phyloP scores from a whole-genome alignment of 2,113 vertebrate genomes.

The Leuciscus idus region DNA sequence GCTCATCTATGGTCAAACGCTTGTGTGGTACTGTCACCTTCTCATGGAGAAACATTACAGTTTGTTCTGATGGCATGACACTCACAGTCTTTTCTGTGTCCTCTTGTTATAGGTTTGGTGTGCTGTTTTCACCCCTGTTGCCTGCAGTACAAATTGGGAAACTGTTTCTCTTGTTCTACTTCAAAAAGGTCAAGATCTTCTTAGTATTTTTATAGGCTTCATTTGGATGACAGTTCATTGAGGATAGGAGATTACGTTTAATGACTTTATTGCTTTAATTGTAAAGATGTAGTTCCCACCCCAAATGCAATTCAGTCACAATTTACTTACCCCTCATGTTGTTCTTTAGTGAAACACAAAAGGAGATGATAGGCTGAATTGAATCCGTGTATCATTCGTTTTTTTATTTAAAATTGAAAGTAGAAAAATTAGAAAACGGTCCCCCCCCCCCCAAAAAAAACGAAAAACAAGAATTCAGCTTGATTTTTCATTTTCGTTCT shows the following conservation, averaged over 20 bases:
- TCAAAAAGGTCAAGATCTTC: slow-evolving; percentile 81
- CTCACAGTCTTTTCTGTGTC: neutral
- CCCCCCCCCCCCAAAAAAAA: too few species aligned
- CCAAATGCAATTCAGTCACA: neutral
- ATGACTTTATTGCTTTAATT: neutral
- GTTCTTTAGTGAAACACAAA: neutral
- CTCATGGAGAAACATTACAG: neutral
- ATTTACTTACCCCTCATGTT: neutral
- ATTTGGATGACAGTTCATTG: neutral
- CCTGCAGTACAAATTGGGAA: slow-evolving; percentile 82
- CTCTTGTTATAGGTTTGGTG: slow-evolving; percentile 76
- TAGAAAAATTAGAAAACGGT: too few species aligned
- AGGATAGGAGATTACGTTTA: neutral
- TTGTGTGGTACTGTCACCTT: slow-evolving; percentile 82
- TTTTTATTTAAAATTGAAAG: too few species aligned
- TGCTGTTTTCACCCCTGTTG: slow-evolving; percentile 83
- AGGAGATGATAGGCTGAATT: too few species aligned
- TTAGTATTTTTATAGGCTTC: neutral
- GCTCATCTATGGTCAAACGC: slow-evolving; percentile 90
- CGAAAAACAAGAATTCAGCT: too few species aligned
- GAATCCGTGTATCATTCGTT: too few species aligned
- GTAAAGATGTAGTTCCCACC: neutral
- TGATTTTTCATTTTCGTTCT: too few species aligned
- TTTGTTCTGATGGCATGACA: neutral
- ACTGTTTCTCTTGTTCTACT: slow-evolving; percentile 82